Evolutionary conservation across 2,113 vertebrate genomes (phyloP).

Genomic region (Eulemur macaco): DNA sequence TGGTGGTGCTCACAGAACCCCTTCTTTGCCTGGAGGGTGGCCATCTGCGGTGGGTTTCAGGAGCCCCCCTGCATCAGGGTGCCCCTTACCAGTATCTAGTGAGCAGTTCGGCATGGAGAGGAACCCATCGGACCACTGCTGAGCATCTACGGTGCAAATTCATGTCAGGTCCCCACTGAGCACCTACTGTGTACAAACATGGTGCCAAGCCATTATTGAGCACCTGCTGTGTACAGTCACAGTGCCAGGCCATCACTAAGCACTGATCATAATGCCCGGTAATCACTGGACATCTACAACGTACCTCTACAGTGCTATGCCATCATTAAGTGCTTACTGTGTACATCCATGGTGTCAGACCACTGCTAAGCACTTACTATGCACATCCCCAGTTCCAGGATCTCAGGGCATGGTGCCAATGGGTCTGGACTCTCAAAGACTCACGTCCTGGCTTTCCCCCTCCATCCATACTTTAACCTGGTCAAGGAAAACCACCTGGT

Average conservation of each 20-base stretch:
- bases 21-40: not conserved
- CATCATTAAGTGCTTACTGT: not conserved
- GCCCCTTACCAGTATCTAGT: not conserved
- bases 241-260: not conserved
- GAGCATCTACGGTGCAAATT: not conserved
- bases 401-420: too few relatives aligned
- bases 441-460: not conserved
- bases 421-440: not conserved
- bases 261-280: not conserved
- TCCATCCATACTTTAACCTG: not conserved
- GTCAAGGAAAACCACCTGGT: not conserved
- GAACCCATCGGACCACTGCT: not conserved
- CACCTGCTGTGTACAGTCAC: not conserved
- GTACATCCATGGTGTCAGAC: too few relatives aligned
- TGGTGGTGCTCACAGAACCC: not conserved
- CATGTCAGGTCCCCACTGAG: not conserved
- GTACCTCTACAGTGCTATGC: not conserved
- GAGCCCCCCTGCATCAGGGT: not conserved
- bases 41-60: not conserved
- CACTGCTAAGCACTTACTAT: not conserved
- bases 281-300: too few relatives aligned
- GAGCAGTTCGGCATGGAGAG: not conserved
- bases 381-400: too few relatives aligned
- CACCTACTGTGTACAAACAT: not conserved
- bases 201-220: not conserved